phyloP scores from a whole-genome alignment of 2,888 invertebrate genomes.

The Caenorhabditis angaria region DNA sequence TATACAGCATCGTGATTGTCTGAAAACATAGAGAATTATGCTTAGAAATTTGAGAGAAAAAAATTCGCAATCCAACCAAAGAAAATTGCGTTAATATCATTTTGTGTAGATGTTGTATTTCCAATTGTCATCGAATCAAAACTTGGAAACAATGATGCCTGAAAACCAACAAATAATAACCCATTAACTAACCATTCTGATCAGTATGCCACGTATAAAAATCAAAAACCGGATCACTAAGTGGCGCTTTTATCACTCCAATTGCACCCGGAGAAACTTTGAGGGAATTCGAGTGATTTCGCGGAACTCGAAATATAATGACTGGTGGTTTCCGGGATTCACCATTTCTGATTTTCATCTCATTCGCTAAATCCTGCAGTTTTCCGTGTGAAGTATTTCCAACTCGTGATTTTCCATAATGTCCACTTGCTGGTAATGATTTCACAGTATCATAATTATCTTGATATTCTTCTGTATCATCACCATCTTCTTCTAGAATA shows the following conservation, averaged over 20 bases:
- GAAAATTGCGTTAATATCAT: constrained; percentile 68
- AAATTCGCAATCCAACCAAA: constrained; percentile 55
- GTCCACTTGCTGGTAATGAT: constrained; percentile 57
- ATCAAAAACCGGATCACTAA: constrained; percentile 65
- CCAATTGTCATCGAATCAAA: constrained; percentile 60
- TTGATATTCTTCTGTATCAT: constrained; percentile 45
- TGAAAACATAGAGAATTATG: constrained; percentile 42
- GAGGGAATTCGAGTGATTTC: constrained; percentile 29
- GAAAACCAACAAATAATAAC: constrained; percentile 23
- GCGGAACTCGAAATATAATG: constrained; percentile 48
- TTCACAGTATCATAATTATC: constrained; percentile 59
- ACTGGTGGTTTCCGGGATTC: constrained; percentile 33
- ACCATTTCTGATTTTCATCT: constrained; percentile 12
- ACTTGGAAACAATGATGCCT: constrained; percentile 58
- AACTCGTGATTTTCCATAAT: constrained; percentile 57
- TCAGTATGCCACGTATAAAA: constrained; percentile 68
- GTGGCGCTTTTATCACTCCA: constrained; percentile 34
- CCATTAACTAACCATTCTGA: constrained; percentile 12
- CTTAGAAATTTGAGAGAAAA: constrained; percentile 1
- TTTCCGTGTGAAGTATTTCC: constrained; percentile 42
- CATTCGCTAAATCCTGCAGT: constrained; percentile 29
- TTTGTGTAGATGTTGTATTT: constrained; percentile 47
- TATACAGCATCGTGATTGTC: constrained; percentile 72
- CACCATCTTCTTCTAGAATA: constrained; percentile 40
- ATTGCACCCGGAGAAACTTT: constrained; percentile 36